phyloP scores from a whole-genome alignment of 2,113 vertebrate species.

The human (Homo sapiens) region GRCh38 chr2:13270001-13270500 shows the following conservation, averaged over 20 bases:
- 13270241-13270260: background rate
- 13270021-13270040: background rate
- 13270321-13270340: background rate
- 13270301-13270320: background rate
- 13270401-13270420: background rate
- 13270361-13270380: background rate
- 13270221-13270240: background rate
- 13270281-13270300: background rate
- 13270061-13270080: background rate
- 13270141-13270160: background rate
- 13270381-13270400: background rate
- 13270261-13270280: background rate
- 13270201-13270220: background rate
- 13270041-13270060: background rate
- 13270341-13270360: background rate
- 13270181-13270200: background rate
- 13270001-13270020: background rate
- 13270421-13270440: background rate
- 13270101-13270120: background rate
- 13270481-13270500: background rate
- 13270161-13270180: background rate
- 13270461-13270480: background rate
- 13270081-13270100: background rate
- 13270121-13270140: background rate
- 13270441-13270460: background rate